Percentiles rank a stretch among this genome's conserved stretches.
These are phyloP conservation scores for Neosilurus mollespiculum DNA, from an alignment of 2,797 vertebrate genomes.

Conservation along the genomic window DNA sequence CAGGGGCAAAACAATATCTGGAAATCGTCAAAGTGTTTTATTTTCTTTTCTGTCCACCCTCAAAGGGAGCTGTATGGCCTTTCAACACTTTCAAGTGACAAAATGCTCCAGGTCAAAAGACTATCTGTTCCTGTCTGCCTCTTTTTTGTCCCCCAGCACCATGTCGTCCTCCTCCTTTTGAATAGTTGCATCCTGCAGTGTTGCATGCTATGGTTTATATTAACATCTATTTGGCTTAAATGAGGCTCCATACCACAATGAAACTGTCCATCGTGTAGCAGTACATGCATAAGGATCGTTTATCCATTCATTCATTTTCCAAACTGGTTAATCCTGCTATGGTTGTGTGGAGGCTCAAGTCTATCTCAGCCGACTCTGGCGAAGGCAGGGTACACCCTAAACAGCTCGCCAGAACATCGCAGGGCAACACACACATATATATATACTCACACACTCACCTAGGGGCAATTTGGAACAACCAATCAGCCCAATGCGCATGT, in stretches of 20 bases:
- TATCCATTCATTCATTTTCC: no score
- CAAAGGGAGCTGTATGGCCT: constrained; percentile 48
- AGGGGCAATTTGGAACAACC: no score
- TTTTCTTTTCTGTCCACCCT: constrained; percentile 55
- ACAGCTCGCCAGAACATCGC: no score
- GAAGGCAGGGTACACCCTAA: no score
- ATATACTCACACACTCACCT: no score
- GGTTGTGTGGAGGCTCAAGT: no score
- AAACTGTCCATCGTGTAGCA: not conserved
- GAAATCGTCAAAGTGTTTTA: constrained; percentile 56
- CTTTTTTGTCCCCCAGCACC: constrained; percentile 34
- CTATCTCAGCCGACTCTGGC: no score
- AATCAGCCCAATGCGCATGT: no score
- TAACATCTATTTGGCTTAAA: not conserved
- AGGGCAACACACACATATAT: no score
- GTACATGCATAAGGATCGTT: not conserved
- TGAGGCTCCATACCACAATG: constrained; percentile 8
- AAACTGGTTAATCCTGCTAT: no score
- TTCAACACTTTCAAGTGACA: constrained; percentile 58
- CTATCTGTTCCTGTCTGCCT: constrained; percentile 47
- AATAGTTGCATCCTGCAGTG: constrained; percentile 16
- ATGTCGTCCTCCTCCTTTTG: constrained; percentile 20
- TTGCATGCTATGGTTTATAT: constrained; percentile 21
- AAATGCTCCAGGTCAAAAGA: constrained; percentile 60
- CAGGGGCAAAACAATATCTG: constrained; percentile 62